These are phyloP conservation scores for Mallotus villosus DNA, from an alignment of 2,797 vertebrate species.

Conservation along the genomic window DNA sequence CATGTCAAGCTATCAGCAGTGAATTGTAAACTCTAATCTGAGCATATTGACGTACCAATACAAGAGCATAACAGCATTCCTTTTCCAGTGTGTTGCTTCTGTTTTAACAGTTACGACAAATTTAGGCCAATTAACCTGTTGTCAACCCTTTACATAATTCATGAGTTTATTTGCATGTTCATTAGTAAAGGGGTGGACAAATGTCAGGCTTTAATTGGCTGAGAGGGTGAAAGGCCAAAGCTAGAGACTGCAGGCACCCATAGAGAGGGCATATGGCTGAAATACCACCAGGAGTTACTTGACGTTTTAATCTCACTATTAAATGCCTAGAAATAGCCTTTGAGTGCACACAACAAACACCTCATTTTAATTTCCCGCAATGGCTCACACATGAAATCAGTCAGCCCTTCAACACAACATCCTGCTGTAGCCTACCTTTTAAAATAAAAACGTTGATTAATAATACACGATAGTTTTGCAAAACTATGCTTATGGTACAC, in stretches of 20 bases:
- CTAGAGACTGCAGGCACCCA: constrained; percentile 29
- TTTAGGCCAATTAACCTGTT: constrained; percentile 71
- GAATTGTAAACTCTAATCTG: neutral
- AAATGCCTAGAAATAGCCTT: constrained; percentile 1
- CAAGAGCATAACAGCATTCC: constrained; percentile 20
- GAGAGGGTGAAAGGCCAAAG: constrained; percentile 57
- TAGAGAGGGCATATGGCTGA: constrained; percentile 6
- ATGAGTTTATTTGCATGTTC: constrained; percentile 75
- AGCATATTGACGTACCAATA: neutral
- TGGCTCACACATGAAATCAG: neutral
- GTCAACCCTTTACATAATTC: constrained; percentile 64
- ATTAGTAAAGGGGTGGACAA: constrained; percentile 64
- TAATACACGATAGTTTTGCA: neutral
- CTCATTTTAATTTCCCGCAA: neutral
- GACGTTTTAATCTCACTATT: constrained; percentile 3
- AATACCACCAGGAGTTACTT: constrained; percentile 13
- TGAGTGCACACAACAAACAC: neutral
- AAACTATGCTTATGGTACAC: neutral
- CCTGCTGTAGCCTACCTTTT: too few relatives aligned
- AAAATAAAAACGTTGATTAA: neutral
- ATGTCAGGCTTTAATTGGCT: constrained; percentile 76
- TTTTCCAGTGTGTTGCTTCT: constrained; percentile 25
- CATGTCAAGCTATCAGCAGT: constrained; percentile 4
- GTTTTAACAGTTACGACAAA: constrained; percentile 40
- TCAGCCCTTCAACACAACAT: neutral